A percentile compares a stretch with the other conserved stretches of the same genome.
phyloP scores from a whole-genome alignment of 2,888 invertebrate species.

The Eustalomyia histrio region DNA sequence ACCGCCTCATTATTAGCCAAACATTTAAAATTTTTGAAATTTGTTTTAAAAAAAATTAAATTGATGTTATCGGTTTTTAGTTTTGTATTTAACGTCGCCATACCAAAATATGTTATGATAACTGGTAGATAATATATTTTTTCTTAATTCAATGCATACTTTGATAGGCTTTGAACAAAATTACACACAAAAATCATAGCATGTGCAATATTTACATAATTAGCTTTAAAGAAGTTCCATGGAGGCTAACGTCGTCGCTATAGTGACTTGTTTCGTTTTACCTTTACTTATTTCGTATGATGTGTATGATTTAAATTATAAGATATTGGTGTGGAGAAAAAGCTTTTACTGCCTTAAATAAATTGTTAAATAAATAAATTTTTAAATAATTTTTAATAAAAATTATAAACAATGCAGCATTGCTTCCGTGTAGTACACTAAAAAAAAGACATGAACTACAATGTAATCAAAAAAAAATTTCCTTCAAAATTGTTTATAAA shows the following conservation, averaged over 20 bases:
- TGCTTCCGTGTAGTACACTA: no score
- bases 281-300: slow-evolving; percentile 19
- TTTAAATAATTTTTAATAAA: no score
- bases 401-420: no score
- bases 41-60: slow-evolving; percentile 9
- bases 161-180: slow-evolving; percentile 52
- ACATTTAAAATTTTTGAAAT: slow-evolving; percentile 16
- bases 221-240: slow-evolving; percentile 53
- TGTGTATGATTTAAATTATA: slow-evolving; percentile 1
- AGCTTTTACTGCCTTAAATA: no score
- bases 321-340: neutral
- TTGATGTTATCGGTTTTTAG: slow-evolving; percentile 55
- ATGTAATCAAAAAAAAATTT: no score
- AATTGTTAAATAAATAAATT: no score
- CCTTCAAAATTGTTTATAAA: no score
- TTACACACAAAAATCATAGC: slow-evolving; percentile 37
- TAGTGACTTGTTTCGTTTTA: slow-evolving; percentile 35
- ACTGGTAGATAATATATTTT: slow-evolving; percentile 15
- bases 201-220: slow-evolving; percentile 63
- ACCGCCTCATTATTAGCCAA: slow-evolving; percentile 45
- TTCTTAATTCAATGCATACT: slow-evolving; percentile 47
- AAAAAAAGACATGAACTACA: no score
- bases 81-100: slow-evolving; percentile 28
- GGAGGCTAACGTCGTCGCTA: slow-evolving; percentile 57
- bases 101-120: slow-evolving; percentile 42